These are phyloP conservation scores for Callyntrura sp. DNA, from an alignment of 2,888 invertebrate species.

Conservation along the genomic window DNA sequence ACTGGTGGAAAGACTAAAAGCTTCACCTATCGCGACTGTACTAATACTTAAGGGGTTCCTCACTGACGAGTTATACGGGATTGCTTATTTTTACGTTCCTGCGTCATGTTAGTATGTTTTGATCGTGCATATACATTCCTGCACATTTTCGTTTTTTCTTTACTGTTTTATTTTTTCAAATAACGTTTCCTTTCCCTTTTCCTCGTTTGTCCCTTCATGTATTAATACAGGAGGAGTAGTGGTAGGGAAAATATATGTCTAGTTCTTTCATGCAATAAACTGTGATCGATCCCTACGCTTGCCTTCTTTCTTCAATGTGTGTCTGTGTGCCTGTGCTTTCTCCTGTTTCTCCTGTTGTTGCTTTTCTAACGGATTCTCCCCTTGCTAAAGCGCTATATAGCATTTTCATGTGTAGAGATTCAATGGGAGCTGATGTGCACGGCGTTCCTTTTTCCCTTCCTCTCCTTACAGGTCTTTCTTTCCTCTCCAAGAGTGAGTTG, in stretches of 20 bases:
- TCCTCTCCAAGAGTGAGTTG: conserved; percentile 55
- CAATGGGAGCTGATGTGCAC: conserved; percentile 17
- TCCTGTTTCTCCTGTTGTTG: conserved; percentile 26
- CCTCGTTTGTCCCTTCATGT: conserved; percentile 34
- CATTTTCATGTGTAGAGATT: conserved; percentile 27
- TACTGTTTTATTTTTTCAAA: conserved; percentile 64
- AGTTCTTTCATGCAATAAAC: conserved; percentile 66
- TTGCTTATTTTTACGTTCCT: conserved; percentile 18
- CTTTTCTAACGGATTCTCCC: conserved; percentile 38
- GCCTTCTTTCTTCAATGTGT: conserved; percentile 59
- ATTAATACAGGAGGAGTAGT: background rate
- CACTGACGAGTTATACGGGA: background rate
- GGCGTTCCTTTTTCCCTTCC: conserved; percentile 45
- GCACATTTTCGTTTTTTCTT: conserved; percentile 15
- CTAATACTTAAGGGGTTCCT: background rate
- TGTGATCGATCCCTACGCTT: conserved; percentile 74
- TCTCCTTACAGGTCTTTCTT: conserved; percentile 37
- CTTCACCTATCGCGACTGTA: conserved; percentile 48
- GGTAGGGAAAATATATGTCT: conserved; percentile 15
- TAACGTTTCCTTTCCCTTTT: conserved; percentile 19
- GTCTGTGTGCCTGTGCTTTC: conserved; percentile 48
- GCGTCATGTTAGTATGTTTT: conserved; percentile 7
- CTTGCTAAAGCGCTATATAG: background rate
- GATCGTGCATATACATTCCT: background rate
- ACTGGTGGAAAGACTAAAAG: conserved; percentile 64